Percentiles rank a stretch among this genome's conserved stretches.
Evolutionary conservation across 2,888 invertebrate species (phyloP).

Genomic region (Drosophila mettleri): DNA sequence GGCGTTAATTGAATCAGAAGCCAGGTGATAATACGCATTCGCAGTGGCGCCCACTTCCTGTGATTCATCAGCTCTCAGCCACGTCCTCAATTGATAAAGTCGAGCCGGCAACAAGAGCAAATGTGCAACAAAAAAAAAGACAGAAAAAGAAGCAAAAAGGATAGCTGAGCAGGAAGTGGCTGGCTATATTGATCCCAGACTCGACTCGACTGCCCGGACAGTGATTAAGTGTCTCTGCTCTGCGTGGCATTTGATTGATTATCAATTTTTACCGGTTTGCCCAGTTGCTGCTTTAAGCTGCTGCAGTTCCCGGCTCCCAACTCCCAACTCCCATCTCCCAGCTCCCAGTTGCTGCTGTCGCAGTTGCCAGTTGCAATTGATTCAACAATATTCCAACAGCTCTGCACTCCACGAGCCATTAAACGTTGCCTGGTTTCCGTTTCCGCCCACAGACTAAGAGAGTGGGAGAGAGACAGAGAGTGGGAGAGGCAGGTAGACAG

Average conservation of each 20-base stretch:
- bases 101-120: slow-evolving; percentile 29
- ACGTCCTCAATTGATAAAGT: slow-evolving; percentile 68
- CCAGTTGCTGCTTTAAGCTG: slow-evolving; percentile 23
- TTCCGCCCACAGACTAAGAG: slow-evolving; percentile 48
- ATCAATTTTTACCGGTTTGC: slow-evolving; percentile 67
- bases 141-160: slow-evolving; percentile 16
- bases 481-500: neutral
- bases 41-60: slow-evolving; percentile 45
- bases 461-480: neutral
- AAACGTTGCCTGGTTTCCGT: slow-evolving; percentile 62
- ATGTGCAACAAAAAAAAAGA: neutral
- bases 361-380: slow-evolving; percentile 39
- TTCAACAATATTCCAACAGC: slow-evolving; percentile 57
- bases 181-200: slow-evolving; percentile 32
- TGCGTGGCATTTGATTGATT: slow-evolving; percentile 73
- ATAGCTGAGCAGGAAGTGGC: slow-evolving; percentile 33
- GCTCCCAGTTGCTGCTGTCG: slow-evolving; percentile 8
- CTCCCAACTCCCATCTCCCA: slow-evolving; percentile 7
- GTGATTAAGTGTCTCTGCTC: slow-evolving; percentile 72
- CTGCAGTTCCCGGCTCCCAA: neutral
- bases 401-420: slow-evolving; percentile 39
- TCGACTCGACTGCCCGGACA: slow-evolving; percentile 48
- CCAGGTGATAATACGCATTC: slow-evolving; percentile 46
- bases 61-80: slow-evolving; percentile 62
- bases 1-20: slow-evolving; percentile 69